A percentile compares a stretch with the other conserved stretches of the same genome.
phyloP scores from a whole-genome alignment of 2,113 vertebrate genomes.

The Athene noctua region DNA sequence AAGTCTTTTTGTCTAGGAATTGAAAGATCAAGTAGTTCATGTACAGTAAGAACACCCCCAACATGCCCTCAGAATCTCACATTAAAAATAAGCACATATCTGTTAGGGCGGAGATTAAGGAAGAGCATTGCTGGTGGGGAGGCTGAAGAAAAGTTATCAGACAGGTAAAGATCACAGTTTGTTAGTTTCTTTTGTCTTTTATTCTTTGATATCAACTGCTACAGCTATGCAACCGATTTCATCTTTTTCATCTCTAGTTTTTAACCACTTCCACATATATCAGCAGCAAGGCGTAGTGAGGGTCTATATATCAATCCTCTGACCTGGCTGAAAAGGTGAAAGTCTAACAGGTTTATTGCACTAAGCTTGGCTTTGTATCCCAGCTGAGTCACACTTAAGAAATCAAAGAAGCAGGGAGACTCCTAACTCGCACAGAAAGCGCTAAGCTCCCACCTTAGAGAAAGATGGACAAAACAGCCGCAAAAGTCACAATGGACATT shows the following conservation, averaged over 20 bases:
- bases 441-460: neutral
- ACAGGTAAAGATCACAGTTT: neutral
- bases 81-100: constrained; percentile 9
- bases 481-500: neutral
- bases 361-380: neutral
- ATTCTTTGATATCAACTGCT: neutral
- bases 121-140: neutral
- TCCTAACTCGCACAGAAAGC: fast-evolving
- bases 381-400: neutral
- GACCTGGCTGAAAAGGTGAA: neutral
- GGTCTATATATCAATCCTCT: neutral
- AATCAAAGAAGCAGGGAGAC: neutral
- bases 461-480: neutral
- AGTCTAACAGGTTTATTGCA: neutral
- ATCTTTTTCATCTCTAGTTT: neutral
- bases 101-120: constrained; percentile 24
- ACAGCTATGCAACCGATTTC: neutral
- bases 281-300: neutral
- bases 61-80: neutral
- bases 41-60: neutral
- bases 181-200: neutral
- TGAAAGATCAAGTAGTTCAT: neutral
- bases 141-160: neutral
- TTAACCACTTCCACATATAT: neutral
- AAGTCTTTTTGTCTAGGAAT: neutral